Conservation (phyloP, 1,140 invertebrate species). For the Sipha flava region DNA sequence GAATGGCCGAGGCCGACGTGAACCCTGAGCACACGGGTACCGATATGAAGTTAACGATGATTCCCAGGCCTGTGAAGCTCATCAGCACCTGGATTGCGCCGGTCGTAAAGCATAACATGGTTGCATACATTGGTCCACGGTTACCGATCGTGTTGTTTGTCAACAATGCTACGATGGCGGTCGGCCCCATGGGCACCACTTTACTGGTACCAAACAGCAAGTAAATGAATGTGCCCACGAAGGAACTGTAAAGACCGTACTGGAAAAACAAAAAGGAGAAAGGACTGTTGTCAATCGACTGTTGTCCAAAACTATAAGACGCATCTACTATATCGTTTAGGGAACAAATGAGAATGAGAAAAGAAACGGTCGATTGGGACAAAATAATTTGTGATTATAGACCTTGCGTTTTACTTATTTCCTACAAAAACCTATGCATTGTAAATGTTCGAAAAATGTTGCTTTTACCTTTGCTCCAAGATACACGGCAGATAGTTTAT, state of each 20-base stretch:
- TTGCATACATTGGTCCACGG: slow-evolving; percentile 63
- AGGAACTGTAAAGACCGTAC: slow-evolving; percentile 85
- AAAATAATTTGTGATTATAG: too few species aligned
- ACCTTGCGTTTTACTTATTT: too few species aligned
- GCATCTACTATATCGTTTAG: too few species aligned
- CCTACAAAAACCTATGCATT: too few species aligned
- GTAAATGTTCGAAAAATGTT: too few species aligned
- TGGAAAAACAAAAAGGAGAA: slow-evolving; percentile 42
- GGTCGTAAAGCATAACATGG: slow-evolving; percentile 67
- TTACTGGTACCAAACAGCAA: slow-evolving; percentile 82
- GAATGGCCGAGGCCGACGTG: slow-evolving; percentile 83
- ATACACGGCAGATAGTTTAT: too few species aligned
- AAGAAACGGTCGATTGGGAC: too few species aligned
- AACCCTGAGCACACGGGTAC: slow-evolving; percentile 89
- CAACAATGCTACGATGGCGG: slow-evolving; percentile 71
- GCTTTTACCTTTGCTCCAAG: too few species aligned
- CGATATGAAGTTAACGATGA: slow-evolving; percentile 87
- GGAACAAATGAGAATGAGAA: too few species aligned
- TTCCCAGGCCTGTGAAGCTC: slow-evolving; percentile 80
- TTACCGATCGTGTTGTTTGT: slow-evolving; percentile 62
- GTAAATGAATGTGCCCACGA: slow-evolving; percentile 84
- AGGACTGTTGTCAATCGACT: too few species aligned
- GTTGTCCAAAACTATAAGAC: too few species aligned
- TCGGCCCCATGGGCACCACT: slow-evolving; percentile 79
- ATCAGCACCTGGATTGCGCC: slow-evolving; percentile 74